Percentiles rank a stretch among this genome's conserved stretches.
phyloP scores from a whole-genome alignment of 1,140 invertebrate species.

The Pseudoatta argentina region DNA sequence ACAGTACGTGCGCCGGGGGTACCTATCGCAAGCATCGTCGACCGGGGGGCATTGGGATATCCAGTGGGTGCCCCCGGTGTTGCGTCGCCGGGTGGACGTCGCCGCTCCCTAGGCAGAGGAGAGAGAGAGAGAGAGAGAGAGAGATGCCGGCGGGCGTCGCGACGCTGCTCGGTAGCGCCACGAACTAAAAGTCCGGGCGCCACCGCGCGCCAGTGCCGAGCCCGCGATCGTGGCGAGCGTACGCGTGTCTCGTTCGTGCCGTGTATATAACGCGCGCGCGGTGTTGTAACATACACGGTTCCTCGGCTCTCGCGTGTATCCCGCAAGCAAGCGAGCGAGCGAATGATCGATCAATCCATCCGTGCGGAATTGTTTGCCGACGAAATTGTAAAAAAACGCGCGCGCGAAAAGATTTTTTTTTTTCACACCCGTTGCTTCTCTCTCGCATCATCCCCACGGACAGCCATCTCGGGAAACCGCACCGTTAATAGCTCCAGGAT shows the following conservation, averaged over 20 bases:
- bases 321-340: background rate
- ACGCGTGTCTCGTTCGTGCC: conserved; percentile 77
- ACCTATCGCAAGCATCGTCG: conserved; percentile 37
- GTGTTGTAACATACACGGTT: background rate
- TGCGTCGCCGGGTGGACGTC: conserved; percentile 45
- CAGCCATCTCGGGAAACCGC: background rate
- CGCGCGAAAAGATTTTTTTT: background rate
- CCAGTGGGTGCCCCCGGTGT: background rate
- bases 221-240: conserved; percentile 85
- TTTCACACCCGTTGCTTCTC: background rate
- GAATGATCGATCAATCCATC: background rate
- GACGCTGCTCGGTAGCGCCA: conserved; percentile 84
- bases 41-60: conserved; percentile 32
- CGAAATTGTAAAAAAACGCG: conserved; percentile 10
- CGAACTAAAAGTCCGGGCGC: conserved; percentile 84
- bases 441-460: background rate
- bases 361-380: background rate
- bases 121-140: background rate
- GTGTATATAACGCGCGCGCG: conserved; percentile 31
- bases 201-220: conserved; percentile 84
- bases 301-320: background rate
- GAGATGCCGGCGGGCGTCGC: conserved; percentile 77
- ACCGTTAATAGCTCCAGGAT: conserved; percentile 2
- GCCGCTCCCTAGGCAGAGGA: conserved; percentile 26
- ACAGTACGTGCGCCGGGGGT: conserved; percentile 53